Evolutionary conservation across 2,797 vertebrate species (phyloP).

Genomic region (Miichthys miiuy): DNA sequence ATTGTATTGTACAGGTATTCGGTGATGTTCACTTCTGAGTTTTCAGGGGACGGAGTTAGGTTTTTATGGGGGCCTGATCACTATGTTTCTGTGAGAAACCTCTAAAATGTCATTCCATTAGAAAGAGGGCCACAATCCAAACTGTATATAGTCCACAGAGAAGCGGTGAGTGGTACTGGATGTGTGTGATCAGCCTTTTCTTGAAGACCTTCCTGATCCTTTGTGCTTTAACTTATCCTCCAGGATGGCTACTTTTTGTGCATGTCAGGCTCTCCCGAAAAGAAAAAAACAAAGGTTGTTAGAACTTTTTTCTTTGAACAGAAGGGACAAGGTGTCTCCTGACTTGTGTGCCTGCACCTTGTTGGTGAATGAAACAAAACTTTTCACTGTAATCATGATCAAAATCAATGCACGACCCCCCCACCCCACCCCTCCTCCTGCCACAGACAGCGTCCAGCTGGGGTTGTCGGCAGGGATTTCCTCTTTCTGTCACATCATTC

Average conservation of each 20-base stretch:
- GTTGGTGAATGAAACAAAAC: slow-evolving; percentile 53
- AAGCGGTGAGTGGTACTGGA: slow-evolving; percentile 10
- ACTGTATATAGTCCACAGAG: slow-evolving; percentile 73
- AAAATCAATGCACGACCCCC: slow-evolving; percentile 18
- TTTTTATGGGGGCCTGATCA: slow-evolving; percentile 22
- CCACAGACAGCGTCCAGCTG: slow-evolving; percentile 37
- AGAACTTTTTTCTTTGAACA: neutral
- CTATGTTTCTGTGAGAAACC: slow-evolving; percentile 21
- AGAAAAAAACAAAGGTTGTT: slow-evolving; percentile 26
- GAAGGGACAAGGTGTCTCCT: slow-evolving; percentile 43
- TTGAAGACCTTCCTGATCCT: slow-evolving; percentile 7
- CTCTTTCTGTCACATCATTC: slow-evolving; percentile 46
- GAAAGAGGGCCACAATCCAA: slow-evolving; percentile 39
- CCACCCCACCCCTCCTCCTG: slow-evolving; percentile 1
- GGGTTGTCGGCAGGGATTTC: slow-evolving; percentile 49
- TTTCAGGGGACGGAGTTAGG: slow-evolving; percentile 31
- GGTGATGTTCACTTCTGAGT: slow-evolving; percentile 32
- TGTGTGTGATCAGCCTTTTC: slow-evolving; percentile 29
- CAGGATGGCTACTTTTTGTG: slow-evolving; percentile 44
- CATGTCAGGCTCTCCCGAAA: slow-evolving; percentile 56
- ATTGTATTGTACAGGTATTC: slow-evolving; percentile 67
- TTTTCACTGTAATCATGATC: slow-evolving; percentile 37
- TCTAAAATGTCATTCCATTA: slow-evolving; percentile 21
- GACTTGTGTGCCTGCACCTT: slow-evolving; percentile 71
- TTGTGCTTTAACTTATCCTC: slow-evolving; percentile 42